Base-by-base conservation (phyloP, 2,113 vertebrate species). In the Neotoma lepida region DNA sequence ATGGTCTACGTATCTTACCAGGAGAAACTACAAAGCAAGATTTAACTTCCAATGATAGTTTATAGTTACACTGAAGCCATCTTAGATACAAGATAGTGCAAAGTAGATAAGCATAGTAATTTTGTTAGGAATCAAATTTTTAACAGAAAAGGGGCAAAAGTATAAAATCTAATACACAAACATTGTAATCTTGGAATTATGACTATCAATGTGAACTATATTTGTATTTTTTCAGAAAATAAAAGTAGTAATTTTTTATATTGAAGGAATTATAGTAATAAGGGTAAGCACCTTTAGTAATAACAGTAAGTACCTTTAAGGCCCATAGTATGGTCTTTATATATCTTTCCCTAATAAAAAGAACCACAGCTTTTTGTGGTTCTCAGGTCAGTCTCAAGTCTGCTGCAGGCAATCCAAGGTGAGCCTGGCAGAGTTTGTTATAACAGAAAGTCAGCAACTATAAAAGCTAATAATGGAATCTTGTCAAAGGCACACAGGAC, bases 401-500 rank as follows among this genome's bases (percentile, higher is more conserved):
- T 92, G 28, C 41, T 33, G 8, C 46, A 93, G 64, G 41, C 61
- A 90, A 77, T 28, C 76, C 24, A 91, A 95, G 51, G 66, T 90
- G 22, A 95, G 22, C 46, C 85, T 94, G 61, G 61, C 17, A 86
- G 56, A 87, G 87, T 90, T 87, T 93, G 66, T 49, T 95, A 41
- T 70, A 64, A 51, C 91, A 95, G n/a, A 97, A 96, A 92, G 78
- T 58, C 93, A 93, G 28, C 58, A 95, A 33, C 61, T 88, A 89
- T 94, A 86, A 91, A 89, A 88, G 46, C 64, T 94, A 95, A 93
- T 56, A 68, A 89, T 80, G 44, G 46, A 94, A 15, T 93, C 46
- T 92, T 88, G 58, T 78, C 90, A 90, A 84, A 87, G 80, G 89
- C 64, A 95, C 54, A 96, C 8, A 85, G 30, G 46, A 96, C 46